phyloP scores from a whole-genome alignment of 2,888 invertebrate genomes.

The Archips xylosteana region DNA sequence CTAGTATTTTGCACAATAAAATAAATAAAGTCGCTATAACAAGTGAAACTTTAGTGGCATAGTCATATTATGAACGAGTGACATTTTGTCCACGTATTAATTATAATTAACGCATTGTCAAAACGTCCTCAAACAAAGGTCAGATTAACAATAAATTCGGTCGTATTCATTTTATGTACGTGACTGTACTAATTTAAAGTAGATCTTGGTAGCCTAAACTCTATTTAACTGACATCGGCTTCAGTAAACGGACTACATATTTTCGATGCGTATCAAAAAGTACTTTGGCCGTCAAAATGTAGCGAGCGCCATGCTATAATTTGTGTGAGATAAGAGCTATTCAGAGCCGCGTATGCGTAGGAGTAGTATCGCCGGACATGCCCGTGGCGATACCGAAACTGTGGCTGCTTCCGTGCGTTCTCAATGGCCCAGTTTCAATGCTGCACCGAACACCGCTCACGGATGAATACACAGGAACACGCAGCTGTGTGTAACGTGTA shows the following conservation, averaged over 20 bases:
- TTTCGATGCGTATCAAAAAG: not conserved
- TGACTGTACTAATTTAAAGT: not conserved
- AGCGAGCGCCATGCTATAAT: not conserved
- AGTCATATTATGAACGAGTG: not conserved
- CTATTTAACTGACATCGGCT: not conserved
- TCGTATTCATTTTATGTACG: not conserved
- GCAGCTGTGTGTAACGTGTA: conserved; percentile 38
- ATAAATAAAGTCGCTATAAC: not conserved
- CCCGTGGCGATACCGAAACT: conserved; percentile 43
- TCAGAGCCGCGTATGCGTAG: conserved; percentile 22
- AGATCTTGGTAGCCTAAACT: not conserved
- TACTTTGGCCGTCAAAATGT: not conserved
- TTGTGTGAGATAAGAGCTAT: conserved; percentile 25
- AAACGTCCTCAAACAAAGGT: conserved; percentile 26
- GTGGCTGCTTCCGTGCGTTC: conserved; percentile 48
- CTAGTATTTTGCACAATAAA: not conserved
- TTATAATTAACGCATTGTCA: conserved; percentile 1
- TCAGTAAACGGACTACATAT: not conserved
- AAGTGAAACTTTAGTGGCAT: not conserved
- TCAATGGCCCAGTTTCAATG: conserved; percentile 66
- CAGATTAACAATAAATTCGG: conserved; percentile 1
- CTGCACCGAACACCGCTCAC: conserved; percentile 57
- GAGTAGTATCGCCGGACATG: conserved; percentile 44
- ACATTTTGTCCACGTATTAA: conserved; percentile 15
- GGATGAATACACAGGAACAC: conserved; percentile 62